Base-by-base conservation (phyloP, 2,888 invertebrate species). In the Epinotia demarniana region DNA sequence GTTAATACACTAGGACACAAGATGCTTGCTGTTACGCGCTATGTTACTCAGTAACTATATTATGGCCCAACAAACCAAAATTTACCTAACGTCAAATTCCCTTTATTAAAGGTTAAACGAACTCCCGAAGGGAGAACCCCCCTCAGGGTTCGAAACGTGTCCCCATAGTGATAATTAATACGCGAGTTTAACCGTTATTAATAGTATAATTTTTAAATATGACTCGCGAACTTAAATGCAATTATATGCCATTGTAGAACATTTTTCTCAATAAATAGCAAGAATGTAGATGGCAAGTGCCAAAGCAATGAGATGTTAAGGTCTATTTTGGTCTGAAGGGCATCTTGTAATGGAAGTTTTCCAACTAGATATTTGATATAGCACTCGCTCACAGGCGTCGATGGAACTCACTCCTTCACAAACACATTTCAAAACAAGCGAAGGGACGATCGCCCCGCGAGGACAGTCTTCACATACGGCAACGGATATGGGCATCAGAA, bases 1-100 rank as follows among this genome's bases (percentile, higher is more conserved):
- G 63, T 64, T 64, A 76, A 68, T 68, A 57, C 64, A 66, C 70
- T 75, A 75, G 61, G 75, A 76, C 73, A 72, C 66, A 67, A 63
- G 63, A 69, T 64, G 69, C 43, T 62, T 53, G 60, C 58, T 70
- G 71, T 60, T 70, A 75, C 19, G 74, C 71, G 57, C 43, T 72
- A 75, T 76, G 23, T 76, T 72, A 75, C 61, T 64, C 53, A 60
- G 46, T 64, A 75, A 61, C 55, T 60, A 75, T 60, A 75, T 63
- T 23, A 64, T 58, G 43, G 46, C 23, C 46, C 16, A n/a, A 4
- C 58, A 69, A 46, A 58, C 58, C 58, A 58, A 69, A 68, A n/a
- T 19, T 18, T 18, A 16, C 2, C 55, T 27, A 66, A n/a, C 8
- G 39, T 12, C 43, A n/a, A 4, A 53, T 33, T 16, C 13, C 16